A percentile compares a stretch with the other conserved stretches of the same genome.
Evolutionary conservation across 2,888 invertebrate genomes (phyloP).

Genomic region (Tetheella fluctuosa): DNA sequence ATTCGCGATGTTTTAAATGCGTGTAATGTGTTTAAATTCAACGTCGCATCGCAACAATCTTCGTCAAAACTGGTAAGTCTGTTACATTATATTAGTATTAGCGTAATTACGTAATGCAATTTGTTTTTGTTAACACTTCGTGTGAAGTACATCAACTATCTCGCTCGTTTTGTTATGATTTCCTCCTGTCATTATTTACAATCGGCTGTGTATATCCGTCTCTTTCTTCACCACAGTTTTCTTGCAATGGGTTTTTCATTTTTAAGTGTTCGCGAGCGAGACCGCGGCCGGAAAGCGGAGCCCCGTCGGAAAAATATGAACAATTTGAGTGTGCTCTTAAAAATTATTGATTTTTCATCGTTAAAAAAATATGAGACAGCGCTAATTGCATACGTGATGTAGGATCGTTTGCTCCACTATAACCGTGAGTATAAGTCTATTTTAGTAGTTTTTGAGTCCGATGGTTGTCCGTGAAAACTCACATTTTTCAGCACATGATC

Average conservation of each 20-base stretch:
- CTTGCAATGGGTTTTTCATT: constrained; percentile 80
- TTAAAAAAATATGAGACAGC: constrained; percentile 66
- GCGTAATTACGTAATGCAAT: constrained; percentile 58
- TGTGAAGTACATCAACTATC: constrained; percentile 57
- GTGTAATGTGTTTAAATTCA: constrained; percentile 43
- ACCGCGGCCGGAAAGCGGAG: constrained; percentile 61
- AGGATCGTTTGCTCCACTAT: constrained; percentile 50
- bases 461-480: constrained; percentile 71
- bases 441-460: constrained; percentile 63
- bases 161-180: constrained; percentile 79
- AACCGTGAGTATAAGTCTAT: constrained; percentile 65
- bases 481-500: constrained; percentile 73
- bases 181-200: constrained; percentile 79
- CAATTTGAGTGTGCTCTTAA: constrained; percentile 76
- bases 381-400: constrained; percentile 74
- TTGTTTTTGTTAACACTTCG: constrained; percentile 60
- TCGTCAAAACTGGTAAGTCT: constrained; percentile 35
- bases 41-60: constrained; percentile 32
- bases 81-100: constrained; percentile 11
- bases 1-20: constrained; percentile 60
- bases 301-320: constrained; percentile 79
- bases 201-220: constrained; percentile 71
- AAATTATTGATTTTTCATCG: constrained; percentile 83
- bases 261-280: constrained; percentile 74
- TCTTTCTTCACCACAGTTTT: constrained; percentile 72